Conservation (phyloP, 2,113 vertebrate species). For the Anseranas semipalmata region DNA sequence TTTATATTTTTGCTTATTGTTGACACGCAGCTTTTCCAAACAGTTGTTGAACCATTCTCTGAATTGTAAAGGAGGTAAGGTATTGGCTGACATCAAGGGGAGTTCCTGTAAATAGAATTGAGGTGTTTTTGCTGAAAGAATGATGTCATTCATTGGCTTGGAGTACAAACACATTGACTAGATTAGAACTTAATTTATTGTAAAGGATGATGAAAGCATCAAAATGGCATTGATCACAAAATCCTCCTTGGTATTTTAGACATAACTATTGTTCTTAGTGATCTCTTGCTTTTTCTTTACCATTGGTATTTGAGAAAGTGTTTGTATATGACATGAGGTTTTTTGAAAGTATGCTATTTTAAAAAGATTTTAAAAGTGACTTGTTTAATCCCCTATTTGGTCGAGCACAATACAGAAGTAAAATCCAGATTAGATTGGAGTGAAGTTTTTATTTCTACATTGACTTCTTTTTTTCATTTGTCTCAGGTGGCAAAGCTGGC, state of each 20-base stretch:
- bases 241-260: not conserved
- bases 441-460: not conserved
- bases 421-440: not conserved
- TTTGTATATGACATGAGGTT: not conserved
- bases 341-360: not conserved
- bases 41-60: not conserved
- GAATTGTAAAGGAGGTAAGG: not conserved
- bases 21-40: not conserved
- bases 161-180: not conserved
- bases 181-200: not conserved
- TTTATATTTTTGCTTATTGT: not conserved
- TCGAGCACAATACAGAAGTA: not conserved
- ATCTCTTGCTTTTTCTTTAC: not conserved
- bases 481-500: conserved; percentile 82
- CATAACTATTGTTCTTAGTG: not conserved
- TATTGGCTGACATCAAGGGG: not conserved
- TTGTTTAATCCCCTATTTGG: not conserved
- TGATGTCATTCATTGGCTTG: not conserved
- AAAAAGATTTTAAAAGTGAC: not conserved
- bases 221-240: not conserved
- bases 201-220: not conserved
- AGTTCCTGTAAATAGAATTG: not conserved
- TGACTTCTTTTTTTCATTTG: not conserved
- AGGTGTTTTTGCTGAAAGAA: not conserved
- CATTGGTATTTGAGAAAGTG: not conserved